These are phyloP conservation scores for Vanessa tameamea DNA, from an alignment of 1,140 invertebrate genomes.

Conservation along the genomic window DNA sequence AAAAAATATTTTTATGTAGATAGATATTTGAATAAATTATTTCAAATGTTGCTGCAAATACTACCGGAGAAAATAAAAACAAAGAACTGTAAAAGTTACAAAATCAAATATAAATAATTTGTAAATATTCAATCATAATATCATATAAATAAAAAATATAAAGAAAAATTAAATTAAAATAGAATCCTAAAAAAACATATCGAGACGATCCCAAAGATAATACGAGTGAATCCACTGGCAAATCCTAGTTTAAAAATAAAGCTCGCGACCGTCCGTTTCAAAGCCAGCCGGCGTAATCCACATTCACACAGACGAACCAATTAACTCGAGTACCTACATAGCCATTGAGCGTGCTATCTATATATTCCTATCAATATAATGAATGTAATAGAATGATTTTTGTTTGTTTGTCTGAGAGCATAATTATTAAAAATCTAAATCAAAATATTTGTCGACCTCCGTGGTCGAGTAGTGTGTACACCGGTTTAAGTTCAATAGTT, in stretches of 20 bases:
- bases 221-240: conserved; percentile 8
- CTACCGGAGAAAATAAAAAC: too few relatives aligned
- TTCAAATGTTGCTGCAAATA: too few relatives aligned
- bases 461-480: too few relatives aligned
- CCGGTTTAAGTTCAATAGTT: too few relatives aligned
- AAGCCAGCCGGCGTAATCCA: conserved; percentile 27
- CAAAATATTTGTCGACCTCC: too few relatives aligned
- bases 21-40: too few relatives aligned
- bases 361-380: not conserved
- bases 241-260: conserved; percentile 30
- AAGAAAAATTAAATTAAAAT: not conserved
- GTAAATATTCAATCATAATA: too few relatives aligned
- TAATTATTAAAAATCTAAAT: not conserved
- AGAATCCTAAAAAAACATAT: not conserved
- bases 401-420: not conserved
- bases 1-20: too few relatives aligned
- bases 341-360: conserved; percentile 3
- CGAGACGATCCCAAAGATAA: conserved; percentile 6
- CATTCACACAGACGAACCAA: conserved; percentile 22
- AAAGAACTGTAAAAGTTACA: too few relatives aligned
- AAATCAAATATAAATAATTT: too few relatives aligned
- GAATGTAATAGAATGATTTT: not conserved
- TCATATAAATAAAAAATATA: too few relatives aligned
- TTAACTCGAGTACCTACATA: conserved; percentile 28
- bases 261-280: conserved; percentile 21